Evolutionary conservation across 2,797 vertebrate species (phyloP).

Genomic region (Lateolabrax maculatus): DNA sequence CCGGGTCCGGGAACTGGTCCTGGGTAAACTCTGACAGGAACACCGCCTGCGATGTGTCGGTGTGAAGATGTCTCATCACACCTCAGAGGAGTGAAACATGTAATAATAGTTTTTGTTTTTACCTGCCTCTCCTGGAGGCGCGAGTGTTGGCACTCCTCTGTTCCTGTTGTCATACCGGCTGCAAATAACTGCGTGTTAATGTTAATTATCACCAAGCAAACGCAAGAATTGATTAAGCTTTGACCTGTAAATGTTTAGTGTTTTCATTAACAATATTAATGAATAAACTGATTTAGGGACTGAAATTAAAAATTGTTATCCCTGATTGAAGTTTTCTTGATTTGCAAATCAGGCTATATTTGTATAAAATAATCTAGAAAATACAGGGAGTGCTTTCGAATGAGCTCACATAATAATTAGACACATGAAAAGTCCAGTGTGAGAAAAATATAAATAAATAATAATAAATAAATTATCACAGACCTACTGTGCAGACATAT

Average conservation of each 20-base stretch:
- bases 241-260: not conserved
- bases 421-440: not conserved
- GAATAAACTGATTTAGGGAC: too few species aligned
- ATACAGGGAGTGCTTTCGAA: not conserved
- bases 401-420: not conserved
- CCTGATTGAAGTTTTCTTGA: not conserved
- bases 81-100: rapidly evolving
- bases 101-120: not conserved
- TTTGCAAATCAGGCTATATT: not conserved
- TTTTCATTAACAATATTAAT: not conserved
- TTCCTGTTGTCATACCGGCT: not conserved
- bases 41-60: not conserved
- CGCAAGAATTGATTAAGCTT: not conserved
- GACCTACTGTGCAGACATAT: not conserved
- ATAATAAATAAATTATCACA: too few species aligned
- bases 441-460: too few species aligned
- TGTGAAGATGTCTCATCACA: not conserved
- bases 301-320: not conserved
- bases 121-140: not conserved
- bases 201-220: too few species aligned
- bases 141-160: not conserved
- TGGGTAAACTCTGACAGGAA: too few species aligned
- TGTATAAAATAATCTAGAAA: not conserved
- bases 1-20: too few species aligned
- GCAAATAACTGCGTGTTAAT: not conserved